Conservation (phyloP, 2,113 vertebrate genomes). For the Scopus umbretta region DNA sequence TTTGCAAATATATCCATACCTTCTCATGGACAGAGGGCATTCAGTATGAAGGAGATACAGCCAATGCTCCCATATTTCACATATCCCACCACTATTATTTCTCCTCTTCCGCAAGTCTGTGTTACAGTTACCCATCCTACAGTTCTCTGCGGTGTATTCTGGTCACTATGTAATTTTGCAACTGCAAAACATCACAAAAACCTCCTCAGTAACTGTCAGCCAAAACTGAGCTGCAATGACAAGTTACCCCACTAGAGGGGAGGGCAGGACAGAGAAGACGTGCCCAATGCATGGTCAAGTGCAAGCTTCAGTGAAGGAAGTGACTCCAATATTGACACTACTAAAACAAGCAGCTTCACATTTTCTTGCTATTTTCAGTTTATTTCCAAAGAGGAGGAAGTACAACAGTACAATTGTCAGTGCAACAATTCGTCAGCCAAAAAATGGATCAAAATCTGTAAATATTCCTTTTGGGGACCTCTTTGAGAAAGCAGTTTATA, state of each 20-base stretch:
- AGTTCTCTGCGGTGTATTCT: not conserved
- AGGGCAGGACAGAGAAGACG: slow-evolving; percentile 33
- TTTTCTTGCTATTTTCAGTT: not conserved
- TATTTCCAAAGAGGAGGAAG: not conserved
- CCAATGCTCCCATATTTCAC: not conserved
- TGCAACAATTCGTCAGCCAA: not conserved
- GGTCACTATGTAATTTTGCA: accelerated
- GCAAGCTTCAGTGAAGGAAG: not conserved
- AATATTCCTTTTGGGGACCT: not conserved
- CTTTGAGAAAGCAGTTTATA: not conserved
- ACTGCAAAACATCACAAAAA: not conserved
- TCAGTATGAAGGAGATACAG: not conserved
- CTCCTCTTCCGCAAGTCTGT: not conserved
- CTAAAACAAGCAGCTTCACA: not conserved
- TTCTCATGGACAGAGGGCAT: not conserved
- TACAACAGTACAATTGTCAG: not conserved
- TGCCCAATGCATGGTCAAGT: not conserved
- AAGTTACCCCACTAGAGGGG: slow-evolving; percentile 45
- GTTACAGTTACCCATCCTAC: not conserved
- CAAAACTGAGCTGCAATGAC: not conserved
- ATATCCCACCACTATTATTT: not conserved
- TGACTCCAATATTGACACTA: accelerated
- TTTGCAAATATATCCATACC: not conserved
- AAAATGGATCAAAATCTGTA: not conserved
- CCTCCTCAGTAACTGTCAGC: not conserved